phyloP scores from a whole-genome alignment of 2,888 invertebrate genomes.

The Charanyca ferruginea region DNA sequence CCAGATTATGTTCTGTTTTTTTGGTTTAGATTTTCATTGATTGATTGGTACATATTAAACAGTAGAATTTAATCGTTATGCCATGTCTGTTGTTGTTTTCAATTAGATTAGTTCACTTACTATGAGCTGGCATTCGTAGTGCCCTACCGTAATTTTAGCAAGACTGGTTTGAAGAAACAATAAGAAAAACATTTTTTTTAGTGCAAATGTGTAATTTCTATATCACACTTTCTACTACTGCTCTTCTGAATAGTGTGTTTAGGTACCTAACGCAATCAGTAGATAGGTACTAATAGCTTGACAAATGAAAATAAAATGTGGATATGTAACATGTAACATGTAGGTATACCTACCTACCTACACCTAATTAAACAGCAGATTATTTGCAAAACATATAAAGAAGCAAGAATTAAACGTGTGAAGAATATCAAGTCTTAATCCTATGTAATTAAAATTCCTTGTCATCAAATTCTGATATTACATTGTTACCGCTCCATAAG shows the following conservation, averaged over 20 bases:
- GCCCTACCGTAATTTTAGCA: neutral
- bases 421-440: conserved; percentile 36
- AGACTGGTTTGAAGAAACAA: conserved; percentile 15
- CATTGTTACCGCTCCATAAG: conserved; percentile 2
- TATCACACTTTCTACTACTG: neutral
- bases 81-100: neutral
- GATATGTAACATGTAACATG: conserved; percentile 13
- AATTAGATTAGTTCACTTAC: neutral
- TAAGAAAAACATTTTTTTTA: neutral
- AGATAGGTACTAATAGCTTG: neutral
- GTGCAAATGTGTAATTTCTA: neutral
- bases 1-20: too few species aligned
- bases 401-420: conserved; percentile 45
- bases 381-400: neutral
- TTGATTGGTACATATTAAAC: too few species aligned
- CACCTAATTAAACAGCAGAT: neutral
- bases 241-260: conserved; percentile 1
- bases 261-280: neutral
- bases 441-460: conserved; percentile 59
- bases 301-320: conserved; percentile 5
- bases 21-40: too few species aligned
- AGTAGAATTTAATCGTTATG: too few species aligned
- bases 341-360: conserved; percentile 1
- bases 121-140: conserved; percentile 4
- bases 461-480: conserved; percentile 37